Conservation (phyloP, 2,113 vertebrate species). For the Canis aureus region DNA sequence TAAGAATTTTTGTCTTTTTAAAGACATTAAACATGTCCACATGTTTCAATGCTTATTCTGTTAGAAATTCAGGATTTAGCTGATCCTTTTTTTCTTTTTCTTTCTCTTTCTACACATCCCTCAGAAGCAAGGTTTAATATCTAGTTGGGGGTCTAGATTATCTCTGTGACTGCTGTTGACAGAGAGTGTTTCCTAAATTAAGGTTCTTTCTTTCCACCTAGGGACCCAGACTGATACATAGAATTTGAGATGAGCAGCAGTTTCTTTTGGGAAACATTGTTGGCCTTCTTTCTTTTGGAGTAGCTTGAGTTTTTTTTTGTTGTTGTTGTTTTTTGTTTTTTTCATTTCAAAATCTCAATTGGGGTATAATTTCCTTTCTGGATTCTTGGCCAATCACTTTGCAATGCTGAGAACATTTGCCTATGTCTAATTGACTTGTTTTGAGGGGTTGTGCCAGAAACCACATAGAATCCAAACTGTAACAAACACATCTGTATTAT, state of each 20-base stretch:
- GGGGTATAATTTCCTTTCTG: constrained; percentile 50
- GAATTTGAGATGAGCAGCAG: not conserved
- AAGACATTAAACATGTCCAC: not conserved
- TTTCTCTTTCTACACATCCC: not conserved
- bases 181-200: not conserved
- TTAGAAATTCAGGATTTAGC: not conserved
- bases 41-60: not conserved
- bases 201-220: not conserved
- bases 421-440: constrained; percentile 60
- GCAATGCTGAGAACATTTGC: constrained; percentile 44
- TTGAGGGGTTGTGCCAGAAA: constrained; percentile 65
- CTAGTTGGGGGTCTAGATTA: not conserved
- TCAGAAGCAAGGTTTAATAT: not conserved
- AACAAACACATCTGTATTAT: constrained; percentile 67
- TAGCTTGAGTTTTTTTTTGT: not conserved
- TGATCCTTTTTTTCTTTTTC: not conserved
- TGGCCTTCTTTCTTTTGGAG: constrained; percentile 49
- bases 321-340: not conserved
- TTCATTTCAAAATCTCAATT: constrained; percentile 40
- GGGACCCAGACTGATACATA: not conserved
- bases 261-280: not conserved
- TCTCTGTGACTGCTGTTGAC: not conserved
- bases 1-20: constrained; percentile 14
- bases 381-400: constrained; percentile 60
- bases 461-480: not conserved